Base-by-base conservation (phyloP, 1,140 invertebrate species). In the Sitodiplosis mosellana region DNA sequence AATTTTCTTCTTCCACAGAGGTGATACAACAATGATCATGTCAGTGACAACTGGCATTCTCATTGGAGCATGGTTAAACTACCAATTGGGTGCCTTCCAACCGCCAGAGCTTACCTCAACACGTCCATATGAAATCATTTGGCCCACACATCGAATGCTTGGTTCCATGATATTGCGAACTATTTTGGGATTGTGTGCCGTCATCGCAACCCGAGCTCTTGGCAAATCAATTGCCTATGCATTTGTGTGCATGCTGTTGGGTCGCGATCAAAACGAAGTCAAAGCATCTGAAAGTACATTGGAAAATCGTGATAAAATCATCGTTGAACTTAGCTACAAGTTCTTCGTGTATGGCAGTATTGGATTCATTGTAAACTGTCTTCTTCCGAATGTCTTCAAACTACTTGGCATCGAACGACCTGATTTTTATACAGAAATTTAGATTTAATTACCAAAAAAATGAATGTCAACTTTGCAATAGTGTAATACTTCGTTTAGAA, bases 21-120 rank as follows among this genome's bases (percentile, higher is more conserved):
- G 85, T 21, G 88, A 93, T 61, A 89, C 87, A 1, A 78, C 84
- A 8, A 79, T 87, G 67, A 82, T 89, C 46, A 66, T 91, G 41
- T 81, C 80, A 19, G 80, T 87, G 7, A 79, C 77, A 49, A 75
- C 78, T n/a, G 88, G 88, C 36, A 69, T 87, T 45, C 72, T 81
- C 42, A 64, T 76, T 8, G 87, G 86, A n/a, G 73, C 83, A 2
- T 91, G 87, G 85, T 65, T 83, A 5, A 87, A 87, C 67, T 88
- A 79, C 61, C 81, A 80, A 59, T 69, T 78, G 15, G 83, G 83
- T 21, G 68, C 76, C 49, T 76, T 86, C 66, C 58, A 62, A 10
- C 67, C 70, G 27, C 69, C 74, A 17, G 27, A 27, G 10, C 3
- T 27, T 5, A 49, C 60, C 6, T 48, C 61, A 2, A 56, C 65